Evolutionary conservation across 2,888 invertebrate species (phyloP).

Genomic region (Hanleya hanleyi): DNA sequence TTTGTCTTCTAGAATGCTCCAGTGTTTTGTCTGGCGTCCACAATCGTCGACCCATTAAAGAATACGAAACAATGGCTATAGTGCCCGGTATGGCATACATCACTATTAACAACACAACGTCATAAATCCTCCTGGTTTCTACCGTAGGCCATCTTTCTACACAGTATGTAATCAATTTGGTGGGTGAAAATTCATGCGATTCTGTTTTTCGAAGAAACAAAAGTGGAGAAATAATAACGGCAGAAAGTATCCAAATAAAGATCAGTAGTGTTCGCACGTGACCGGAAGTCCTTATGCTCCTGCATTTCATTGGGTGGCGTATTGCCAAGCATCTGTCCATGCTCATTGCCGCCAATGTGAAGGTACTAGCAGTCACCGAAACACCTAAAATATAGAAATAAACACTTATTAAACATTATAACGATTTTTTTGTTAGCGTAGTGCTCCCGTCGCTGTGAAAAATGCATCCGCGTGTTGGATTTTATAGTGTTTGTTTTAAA

Average conservation of each 20-base stretch:
- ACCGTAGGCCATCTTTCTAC: slow-evolving; percentile 79
- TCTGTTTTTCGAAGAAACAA: slow-evolving; percentile 74
- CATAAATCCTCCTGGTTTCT: slow-evolving; percentile 77
- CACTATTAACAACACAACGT: slow-evolving; percentile 82
- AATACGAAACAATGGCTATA: slow-evolving; percentile 72
- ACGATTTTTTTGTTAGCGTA: too few species aligned
- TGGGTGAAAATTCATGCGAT: slow-evolving; percentile 39
- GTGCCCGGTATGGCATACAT: slow-evolving; percentile 84
- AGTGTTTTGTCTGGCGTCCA: slow-evolving; percentile 51
- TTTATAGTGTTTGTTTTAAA: too few species aligned
- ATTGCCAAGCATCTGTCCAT: slow-evolving; percentile 82
- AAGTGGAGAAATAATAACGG: slow-evolving; percentile 81
- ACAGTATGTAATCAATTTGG: slow-evolving; percentile 72
- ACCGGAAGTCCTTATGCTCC: slow-evolving; percentile 81
- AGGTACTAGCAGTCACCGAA: slow-evolving; percentile 85
- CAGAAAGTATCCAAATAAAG: slow-evolving; percentile 80
- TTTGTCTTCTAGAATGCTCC: slow-evolving; percentile 18
- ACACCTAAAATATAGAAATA: slow-evolving; percentile 52
- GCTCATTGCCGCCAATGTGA: slow-evolving; percentile 87
- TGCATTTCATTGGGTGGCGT: slow-evolving; percentile 82
- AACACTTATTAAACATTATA: too few species aligned
- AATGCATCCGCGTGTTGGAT: too few species aligned
- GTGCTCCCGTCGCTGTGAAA: not conserved
- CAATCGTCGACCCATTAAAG: slow-evolving; percentile 75
- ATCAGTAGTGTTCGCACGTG: slow-evolving; percentile 80